Conservation (phyloP, 2,888 invertebrate species). For the Rhagophthalmus giganteus region DNA sequence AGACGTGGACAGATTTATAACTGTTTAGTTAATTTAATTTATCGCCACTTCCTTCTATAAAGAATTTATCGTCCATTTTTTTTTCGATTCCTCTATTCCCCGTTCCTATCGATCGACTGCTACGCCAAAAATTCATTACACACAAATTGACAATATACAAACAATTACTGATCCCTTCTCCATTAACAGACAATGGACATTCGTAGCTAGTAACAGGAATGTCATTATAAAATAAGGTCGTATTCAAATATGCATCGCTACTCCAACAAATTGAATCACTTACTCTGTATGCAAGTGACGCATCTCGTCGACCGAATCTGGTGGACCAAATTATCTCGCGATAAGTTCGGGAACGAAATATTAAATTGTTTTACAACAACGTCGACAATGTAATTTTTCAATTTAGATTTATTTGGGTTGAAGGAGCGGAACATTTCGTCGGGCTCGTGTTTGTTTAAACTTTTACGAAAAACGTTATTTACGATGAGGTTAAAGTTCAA, state of each 20-base stretch:
- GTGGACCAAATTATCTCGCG: background rate
- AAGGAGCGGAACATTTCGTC: background rate
- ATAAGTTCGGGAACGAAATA: background rate
- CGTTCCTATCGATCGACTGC: background rate
- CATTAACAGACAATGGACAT: conserved; percentile 53
- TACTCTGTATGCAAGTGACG: conserved; percentile 22
- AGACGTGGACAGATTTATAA: conserved; percentile 3
- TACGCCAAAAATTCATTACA: conserved; percentile 47
- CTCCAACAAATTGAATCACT: conserved; percentile 52
- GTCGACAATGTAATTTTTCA: background rate
- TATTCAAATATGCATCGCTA: conserved; percentile 50
- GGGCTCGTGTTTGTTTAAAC: too few species aligned
- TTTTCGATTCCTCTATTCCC: background rate
- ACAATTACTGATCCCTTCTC: conserved; percentile 54
- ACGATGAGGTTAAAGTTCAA: too few species aligned
- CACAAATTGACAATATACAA: conserved; percentile 57
- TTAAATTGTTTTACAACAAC: background rate
- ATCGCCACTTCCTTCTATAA: background rate
- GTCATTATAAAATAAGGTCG: conserved; percentile 50
- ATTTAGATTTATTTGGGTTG: background rate
- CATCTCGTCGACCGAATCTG: too few species aligned
- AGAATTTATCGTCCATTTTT: background rate
- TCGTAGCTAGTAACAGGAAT: conserved; percentile 55
- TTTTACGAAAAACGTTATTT: too few species aligned
- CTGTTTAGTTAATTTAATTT: conserved; percentile 10